Evolutionary conservation across 2,888 invertebrate species (phyloP).

Genomic region (Atrina japonica): DNA sequence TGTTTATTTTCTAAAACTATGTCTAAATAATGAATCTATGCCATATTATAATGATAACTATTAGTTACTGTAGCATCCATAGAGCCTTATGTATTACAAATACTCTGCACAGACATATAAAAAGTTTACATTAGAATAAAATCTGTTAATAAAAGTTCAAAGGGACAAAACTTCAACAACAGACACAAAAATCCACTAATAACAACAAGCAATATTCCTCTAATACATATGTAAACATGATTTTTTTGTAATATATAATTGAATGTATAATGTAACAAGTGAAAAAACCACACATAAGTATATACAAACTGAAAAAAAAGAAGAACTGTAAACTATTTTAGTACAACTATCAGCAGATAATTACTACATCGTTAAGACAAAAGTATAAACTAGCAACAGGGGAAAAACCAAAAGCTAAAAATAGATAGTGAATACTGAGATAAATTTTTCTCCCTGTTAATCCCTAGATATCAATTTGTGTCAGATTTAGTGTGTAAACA

Average conservation of each 20-base stretch:
- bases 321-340: background rate
- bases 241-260: constrained; percentile 16
- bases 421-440: no score
- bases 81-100: constrained; percentile 12
- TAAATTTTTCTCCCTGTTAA: no score
- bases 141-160: constrained; percentile 22
- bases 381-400: no score
- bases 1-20: constrained; percentile 48
- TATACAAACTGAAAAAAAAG: constrained; percentile 13
- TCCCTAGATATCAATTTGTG: no score
- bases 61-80: constrained; percentile 26
- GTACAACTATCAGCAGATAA: constrained; percentile 14
- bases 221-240: constrained; percentile 9
- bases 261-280: constrained; percentile 24
- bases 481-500: no score
- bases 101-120: constrained; percentile 1
- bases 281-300: constrained; percentile 18
- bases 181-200: constrained; percentile 13
- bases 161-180: constrained; percentile 33
- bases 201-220: constrained; percentile 23
- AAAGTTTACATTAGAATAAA: constrained; percentile 17
- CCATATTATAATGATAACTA: constrained; percentile 34
- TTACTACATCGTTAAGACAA: constrained; percentile 3
- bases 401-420: no score
- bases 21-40: constrained; percentile 47